Evolutionary conservation across 2,797 vertebrate genomes (phyloP).

Genomic region (Parauchenoglanis punctatus): DNA sequence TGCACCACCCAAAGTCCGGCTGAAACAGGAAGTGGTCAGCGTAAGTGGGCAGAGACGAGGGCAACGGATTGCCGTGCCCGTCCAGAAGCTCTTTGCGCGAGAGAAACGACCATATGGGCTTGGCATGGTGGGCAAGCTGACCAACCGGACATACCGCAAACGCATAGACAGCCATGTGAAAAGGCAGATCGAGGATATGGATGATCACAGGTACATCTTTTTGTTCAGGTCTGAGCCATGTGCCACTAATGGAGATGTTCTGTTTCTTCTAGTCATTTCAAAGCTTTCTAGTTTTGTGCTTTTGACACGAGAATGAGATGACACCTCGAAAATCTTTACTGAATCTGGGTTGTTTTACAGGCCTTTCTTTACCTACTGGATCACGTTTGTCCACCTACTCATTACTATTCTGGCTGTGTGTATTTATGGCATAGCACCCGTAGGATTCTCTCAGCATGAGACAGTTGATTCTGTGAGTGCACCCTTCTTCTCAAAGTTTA

Average conservation of each 20-base stretch:
- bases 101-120: slow-evolving; percentile 54
- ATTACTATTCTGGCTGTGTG: slow-evolving; percentile 89
- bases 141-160: slow-evolving; percentile 94
- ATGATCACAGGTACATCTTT: slow-evolving; percentile 86
- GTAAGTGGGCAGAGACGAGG: slow-evolving; percentile 81
- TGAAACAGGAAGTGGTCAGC: slow-evolving; percentile 92
- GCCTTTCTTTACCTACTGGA: slow-evolving; percentile 99
- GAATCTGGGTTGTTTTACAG: slow-evolving; percentile 65
- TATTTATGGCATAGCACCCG: slow-evolving; percentile 92
- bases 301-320: background rate
- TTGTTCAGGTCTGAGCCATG: background rate
- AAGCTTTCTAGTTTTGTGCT: no score
- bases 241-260: background rate
- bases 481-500: background rate
- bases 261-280: background rate
- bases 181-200: slow-evolving; percentile 97
- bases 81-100: slow-evolving; percentile 91
- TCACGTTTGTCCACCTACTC: slow-evolving; percentile 94
- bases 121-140: slow-evolving; percentile 90
- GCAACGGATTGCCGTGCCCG: slow-evolving; percentile 86
- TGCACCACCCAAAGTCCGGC: slow-evolving; percentile 84
- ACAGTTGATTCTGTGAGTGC: slow-evolving; percentile 92
- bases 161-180: slow-evolving; percentile 94
- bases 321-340: background rate
- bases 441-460: slow-evolving; percentile 96